Evolutionary conservation across 2,888 invertebrate genomes (phyloP).

Genomic region (Argyra leucocephala): DNA sequence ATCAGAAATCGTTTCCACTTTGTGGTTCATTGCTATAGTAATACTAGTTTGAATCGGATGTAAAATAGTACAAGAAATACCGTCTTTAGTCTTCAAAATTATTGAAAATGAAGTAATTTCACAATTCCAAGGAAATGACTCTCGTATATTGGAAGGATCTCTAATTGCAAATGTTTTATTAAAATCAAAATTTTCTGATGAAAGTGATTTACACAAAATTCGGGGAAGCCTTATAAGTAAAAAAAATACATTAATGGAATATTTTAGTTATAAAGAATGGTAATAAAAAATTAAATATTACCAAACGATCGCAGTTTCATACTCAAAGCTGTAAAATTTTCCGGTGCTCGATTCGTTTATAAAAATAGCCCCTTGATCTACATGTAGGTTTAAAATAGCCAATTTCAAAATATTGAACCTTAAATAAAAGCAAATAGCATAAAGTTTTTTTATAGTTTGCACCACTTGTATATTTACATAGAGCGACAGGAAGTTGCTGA

Average conservation of each 20-base stretch:
- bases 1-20: conserved; percentile 18
- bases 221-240: neutral
- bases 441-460: too few relatives aligned
- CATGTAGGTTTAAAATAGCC: conserved; percentile 16
- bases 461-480: conserved; percentile 15
- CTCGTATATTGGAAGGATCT: conserved; percentile 12
- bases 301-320: neutral
- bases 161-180: conserved; percentile 19
- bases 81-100: conserved; percentile 19
- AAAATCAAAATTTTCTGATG: neutral
- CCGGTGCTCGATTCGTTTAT: too few relatives aligned
- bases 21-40: conserved; percentile 35
- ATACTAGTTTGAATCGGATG: conserved; percentile 35
- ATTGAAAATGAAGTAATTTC: conserved; percentile 28
- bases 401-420: conserved; percentile 11
- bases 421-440: neutral
- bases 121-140: conserved; percentile 35
- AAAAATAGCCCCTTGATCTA: neutral
- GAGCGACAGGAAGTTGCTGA: conserved; percentile 12
- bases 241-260: neutral
- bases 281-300: neutral
- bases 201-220: neutral
- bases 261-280: neutral
- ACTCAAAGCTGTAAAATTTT: neutral
- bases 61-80: conserved; percentile 35